Conservation (phyloP, 1,140 invertebrate genomes). For the Berghia stephanieae region DNA sequence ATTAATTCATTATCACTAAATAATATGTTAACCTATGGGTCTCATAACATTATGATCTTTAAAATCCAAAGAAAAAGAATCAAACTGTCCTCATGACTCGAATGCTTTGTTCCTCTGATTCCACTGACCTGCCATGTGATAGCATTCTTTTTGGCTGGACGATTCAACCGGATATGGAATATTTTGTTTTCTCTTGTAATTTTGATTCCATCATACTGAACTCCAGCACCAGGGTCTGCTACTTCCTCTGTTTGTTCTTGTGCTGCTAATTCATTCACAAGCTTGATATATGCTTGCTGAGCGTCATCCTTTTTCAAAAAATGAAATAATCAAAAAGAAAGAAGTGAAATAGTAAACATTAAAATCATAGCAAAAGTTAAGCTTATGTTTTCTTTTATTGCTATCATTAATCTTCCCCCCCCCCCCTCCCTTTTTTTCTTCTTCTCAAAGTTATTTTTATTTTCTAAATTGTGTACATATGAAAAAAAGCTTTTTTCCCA, state of each 20-base stretch:
- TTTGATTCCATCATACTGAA: slow-evolving; percentile 52
- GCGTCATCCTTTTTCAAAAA: slow-evolving; percentile 52
- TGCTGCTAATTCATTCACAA: slow-evolving; percentile 44
- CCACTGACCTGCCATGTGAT: slow-evolving; percentile 70
- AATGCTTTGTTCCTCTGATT: slow-evolving; percentile 9
- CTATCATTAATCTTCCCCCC: too few relatives aligned
- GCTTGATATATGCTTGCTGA: slow-evolving; percentile 46
- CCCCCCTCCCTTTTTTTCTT: too few relatives aligned
- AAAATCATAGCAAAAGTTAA: too few relatives aligned
- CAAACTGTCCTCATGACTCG: not conserved
- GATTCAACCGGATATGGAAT: slow-evolving; percentile 72
- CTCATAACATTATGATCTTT: too few relatives aligned
- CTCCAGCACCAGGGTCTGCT: slow-evolving; percentile 19
- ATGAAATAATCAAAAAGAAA: slow-evolving; percentile 17
- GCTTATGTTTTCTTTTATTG: too few relatives aligned
- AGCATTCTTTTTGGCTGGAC: slow-evolving; percentile 82
- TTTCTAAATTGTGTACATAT: too few relatives aligned
- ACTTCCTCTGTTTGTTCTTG: not conserved
- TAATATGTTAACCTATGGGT: too few relatives aligned
- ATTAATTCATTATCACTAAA: too few relatives aligned
- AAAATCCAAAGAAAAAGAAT: not conserved
- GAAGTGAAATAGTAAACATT: too few relatives aligned
- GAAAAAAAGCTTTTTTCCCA: too few relatives aligned
- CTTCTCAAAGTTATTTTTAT: too few relatives aligned
- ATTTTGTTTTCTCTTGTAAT: slow-evolving; percentile 68